Percentiles rank a stretch among this genome's conserved stretches.
These are phyloP conservation scores for Drosophila obscura DNA, from an alignment of 1,140 invertebrate species.

Conservation along the genomic window DNA sequence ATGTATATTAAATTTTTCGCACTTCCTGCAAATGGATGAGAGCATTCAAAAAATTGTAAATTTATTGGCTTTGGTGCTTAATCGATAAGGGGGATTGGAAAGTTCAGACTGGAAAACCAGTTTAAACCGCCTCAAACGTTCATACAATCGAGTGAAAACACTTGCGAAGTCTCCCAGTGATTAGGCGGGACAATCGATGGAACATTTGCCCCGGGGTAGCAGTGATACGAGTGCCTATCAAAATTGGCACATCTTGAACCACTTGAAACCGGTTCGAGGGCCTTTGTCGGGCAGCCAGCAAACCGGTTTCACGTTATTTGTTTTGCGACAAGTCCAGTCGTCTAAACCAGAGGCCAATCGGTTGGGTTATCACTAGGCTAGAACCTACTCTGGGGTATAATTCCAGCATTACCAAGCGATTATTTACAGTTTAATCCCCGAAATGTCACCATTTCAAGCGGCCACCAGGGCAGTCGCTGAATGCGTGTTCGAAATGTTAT, in stretches of 20 bases:
- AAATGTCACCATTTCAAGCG: conserved; percentile 29
- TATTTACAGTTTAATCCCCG: conserved; percentile 14
- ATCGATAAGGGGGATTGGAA: conserved; percentile 34
- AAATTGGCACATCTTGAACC: conserved; percentile 68
- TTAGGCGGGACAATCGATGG: conserved; percentile 37
- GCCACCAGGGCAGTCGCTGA: conserved; percentile 17
- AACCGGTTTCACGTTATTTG: conserved; percentile 58
- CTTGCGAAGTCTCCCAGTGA: conserved; percentile 20
- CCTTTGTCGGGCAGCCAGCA: conserved; percentile 11
- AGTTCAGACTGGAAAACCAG: conserved; percentile 34
- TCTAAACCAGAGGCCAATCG: conserved; percentile 51
- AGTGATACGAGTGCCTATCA: conserved; percentile 41
- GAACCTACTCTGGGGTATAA: background rate
- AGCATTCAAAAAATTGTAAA: conserved; percentile 42
- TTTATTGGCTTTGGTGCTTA: conserved; percentile 1
- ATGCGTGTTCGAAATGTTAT: conserved; percentile 43
- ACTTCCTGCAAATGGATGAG: conserved; percentile 29
- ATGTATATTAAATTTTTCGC: conserved; percentile 17
- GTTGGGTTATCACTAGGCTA: conserved; percentile 41
- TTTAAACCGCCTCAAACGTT: conserved; percentile 21
- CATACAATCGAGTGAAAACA: conserved; percentile 47
- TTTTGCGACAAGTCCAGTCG: conserved; percentile 20
- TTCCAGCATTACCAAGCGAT: conserved; percentile 13
- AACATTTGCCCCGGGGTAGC: conserved; percentile 27
- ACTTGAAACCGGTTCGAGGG: conserved; percentile 58